Conservation (phyloP, 2,113 vertebrate species). For the Clarias magur region DNA sequence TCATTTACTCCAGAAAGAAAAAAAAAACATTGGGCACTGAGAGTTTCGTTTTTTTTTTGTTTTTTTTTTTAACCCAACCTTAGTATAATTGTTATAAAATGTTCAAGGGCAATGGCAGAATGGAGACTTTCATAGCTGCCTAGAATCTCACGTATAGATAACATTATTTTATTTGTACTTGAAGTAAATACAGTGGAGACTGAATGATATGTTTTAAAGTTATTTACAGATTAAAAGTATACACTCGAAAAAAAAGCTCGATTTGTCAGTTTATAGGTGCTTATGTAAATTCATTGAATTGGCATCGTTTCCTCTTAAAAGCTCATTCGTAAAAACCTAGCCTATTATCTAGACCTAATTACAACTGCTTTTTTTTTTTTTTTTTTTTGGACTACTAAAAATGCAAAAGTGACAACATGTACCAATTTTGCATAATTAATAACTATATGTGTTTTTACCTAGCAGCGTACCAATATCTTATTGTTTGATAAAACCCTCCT, state of each 20-base stretch:
- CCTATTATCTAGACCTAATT: background rate
- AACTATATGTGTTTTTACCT: no score
- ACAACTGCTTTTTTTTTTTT: background rate
- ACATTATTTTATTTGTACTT: background rate
- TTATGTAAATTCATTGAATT: background rate
- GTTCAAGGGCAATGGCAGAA: slow-evolving; percentile 18
- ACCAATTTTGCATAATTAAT: no score
- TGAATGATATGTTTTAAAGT: background rate
- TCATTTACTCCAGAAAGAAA: background rate
- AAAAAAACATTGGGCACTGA: no score
- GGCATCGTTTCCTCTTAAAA: background rate
- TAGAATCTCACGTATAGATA: background rate
- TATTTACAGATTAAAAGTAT: background rate
- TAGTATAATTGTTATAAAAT: background rate
- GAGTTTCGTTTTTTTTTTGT: no score
- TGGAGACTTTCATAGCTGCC: background rate
- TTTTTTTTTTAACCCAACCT: background rate
- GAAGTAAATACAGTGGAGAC: background rate
- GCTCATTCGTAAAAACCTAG: background rate
- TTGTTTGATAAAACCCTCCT: background rate
- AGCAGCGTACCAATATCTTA: background rate
- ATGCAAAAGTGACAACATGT: background rate
- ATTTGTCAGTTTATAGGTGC: background rate
- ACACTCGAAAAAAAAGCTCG: background rate
- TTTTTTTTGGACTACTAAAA: background rate